Evolutionary conservation across 2,797 vertebrate genomes (phyloP).

Genomic region (Borostomias antarcticus): DNA sequence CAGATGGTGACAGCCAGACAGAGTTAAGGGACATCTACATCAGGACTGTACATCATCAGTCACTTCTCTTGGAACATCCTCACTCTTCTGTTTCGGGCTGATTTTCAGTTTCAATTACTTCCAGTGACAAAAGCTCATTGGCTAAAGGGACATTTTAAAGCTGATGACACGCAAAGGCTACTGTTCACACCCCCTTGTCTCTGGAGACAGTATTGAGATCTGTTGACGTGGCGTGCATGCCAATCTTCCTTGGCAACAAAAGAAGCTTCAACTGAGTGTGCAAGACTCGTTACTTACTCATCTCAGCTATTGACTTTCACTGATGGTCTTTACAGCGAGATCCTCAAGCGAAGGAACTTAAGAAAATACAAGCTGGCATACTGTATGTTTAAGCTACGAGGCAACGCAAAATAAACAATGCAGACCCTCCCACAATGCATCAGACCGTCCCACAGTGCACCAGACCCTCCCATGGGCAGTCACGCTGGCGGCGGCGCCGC

Average conservation of each 20-base stretch:
- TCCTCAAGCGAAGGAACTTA: too few species aligned
- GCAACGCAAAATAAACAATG: too few species aligned
- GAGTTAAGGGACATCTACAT: slow-evolving; percentile 38
- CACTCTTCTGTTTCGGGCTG: slow-evolving; percentile 21
- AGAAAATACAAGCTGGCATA: too few species aligned
- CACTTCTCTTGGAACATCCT: slow-evolving; percentile 3
- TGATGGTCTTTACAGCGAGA: too few species aligned
- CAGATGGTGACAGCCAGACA: slow-evolving; percentile 33
- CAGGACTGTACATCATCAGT: too few species aligned
- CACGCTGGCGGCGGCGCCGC: slow-evolving; percentile 45
- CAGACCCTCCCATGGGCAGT: slow-evolving; percentile 48
- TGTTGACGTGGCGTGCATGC: not conserved
- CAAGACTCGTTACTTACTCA: too few species aligned
- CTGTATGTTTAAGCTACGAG: too few species aligned
- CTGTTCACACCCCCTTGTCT: not conserved
- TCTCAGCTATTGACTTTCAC: too few species aligned
- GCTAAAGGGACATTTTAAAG: not conserved
- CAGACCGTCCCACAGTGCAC: slow-evolving; percentile 7
- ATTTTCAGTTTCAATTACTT: not conserved
- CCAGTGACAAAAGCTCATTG: not conserved
- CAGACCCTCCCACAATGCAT: not conserved
- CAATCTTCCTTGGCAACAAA: too few species aligned
- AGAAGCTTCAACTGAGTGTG: too few species aligned
- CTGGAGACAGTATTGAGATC: not conserved
- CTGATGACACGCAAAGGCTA: not conserved